Evolutionary conservation across 1,140 invertebrate genomes (phyloP), one percentile per base, ranked within the genome.

Genomic region (Saxidomus purpurata): DNA sequence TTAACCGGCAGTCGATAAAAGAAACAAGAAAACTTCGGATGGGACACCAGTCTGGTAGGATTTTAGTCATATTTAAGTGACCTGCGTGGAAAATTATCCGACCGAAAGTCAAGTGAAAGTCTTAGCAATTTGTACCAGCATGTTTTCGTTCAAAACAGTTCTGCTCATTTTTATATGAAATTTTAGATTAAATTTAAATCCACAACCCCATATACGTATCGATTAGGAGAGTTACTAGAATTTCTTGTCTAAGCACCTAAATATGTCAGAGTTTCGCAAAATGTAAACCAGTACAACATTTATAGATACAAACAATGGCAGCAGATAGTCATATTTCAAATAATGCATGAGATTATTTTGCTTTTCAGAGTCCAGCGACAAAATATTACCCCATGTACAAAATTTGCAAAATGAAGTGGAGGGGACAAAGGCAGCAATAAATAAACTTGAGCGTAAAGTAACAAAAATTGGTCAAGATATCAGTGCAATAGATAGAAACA

Each of bases 381-480:
- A 89, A 67, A 55, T 89, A 4, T 40, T 82, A 28, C 87, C 87
- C 1, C 87, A 89, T 47, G 79, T 89, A 0, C 87, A 89, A 59
- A 89, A 81, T 59, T 38, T 89, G n/a, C 87, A 89, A 71, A 89
- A 67, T 22, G 87, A 89, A 59, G 52, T 89, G 19, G 87, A 89
- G 61, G 87, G 87, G 6, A 83, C 87, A 11, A 89, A 89, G 38
- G 25, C 87, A 49, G 49, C 87, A 0, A 82, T 89, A 9, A 52
- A n/a, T 28, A 82, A 89, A 76, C 49, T 89, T 1, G 87, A 89
- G 59, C n/a, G 80, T 25, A 82, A 76, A 59, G 79, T 89, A 3
- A 28, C 47, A 17, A 89, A 52, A 59, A 89, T 89, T 22, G 47
- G 87, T 40, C 87, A 89, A 74, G 79, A 89, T 31, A 83, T 89